phyloP scores from a whole-genome alignment of 2,113 vertebrate genomes.

The Pseudorhombus dupliciocellatus region DNA sequence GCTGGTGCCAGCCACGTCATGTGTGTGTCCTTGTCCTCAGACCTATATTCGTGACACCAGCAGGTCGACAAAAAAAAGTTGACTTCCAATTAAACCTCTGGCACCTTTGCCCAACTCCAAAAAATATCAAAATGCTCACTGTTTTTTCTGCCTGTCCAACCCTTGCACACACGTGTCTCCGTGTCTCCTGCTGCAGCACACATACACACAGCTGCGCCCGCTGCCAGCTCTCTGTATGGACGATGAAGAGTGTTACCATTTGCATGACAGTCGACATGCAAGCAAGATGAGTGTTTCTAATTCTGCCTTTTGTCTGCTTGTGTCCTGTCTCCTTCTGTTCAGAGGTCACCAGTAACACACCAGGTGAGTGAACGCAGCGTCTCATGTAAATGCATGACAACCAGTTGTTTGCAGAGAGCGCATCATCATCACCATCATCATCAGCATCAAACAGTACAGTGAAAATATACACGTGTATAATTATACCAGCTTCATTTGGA shows the following conservation, averaged over 20 bases:
- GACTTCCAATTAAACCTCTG: neutral
- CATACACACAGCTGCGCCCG: constrained; percentile 76
- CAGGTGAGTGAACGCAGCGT: constrained; percentile 86
- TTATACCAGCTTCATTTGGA: no score
- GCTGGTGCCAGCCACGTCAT: no score
- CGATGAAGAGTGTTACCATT: constrained; percentile 61
- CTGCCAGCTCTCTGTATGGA: constrained; percentile 74
- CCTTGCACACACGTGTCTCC: neutral
- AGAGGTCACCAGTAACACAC: constrained; percentile 89
- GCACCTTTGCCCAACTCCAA: neutral
- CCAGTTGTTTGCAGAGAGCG: neutral
- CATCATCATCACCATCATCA: neutral
- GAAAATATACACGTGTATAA: no score
- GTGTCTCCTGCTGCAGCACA: no score
- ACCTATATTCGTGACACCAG: neutral
- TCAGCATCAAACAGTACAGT: neutral
- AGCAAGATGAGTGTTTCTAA: constrained; percentile 81
- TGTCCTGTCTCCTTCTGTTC: constrained; percentile 77
- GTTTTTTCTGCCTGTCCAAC: neutral
- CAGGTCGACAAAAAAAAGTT: neutral
- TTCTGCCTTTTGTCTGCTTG: constrained; percentile 59
- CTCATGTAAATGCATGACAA: neutral
- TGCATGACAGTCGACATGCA: constrained; percentile 90
- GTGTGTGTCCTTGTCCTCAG: no score
- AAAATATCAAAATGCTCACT: neutral